Evolutionary conservation across 2,797 vertebrate species (phyloP), one percentile per base, ranked within the genome.

Genomic region (Eulemur rubriventer): DNA sequence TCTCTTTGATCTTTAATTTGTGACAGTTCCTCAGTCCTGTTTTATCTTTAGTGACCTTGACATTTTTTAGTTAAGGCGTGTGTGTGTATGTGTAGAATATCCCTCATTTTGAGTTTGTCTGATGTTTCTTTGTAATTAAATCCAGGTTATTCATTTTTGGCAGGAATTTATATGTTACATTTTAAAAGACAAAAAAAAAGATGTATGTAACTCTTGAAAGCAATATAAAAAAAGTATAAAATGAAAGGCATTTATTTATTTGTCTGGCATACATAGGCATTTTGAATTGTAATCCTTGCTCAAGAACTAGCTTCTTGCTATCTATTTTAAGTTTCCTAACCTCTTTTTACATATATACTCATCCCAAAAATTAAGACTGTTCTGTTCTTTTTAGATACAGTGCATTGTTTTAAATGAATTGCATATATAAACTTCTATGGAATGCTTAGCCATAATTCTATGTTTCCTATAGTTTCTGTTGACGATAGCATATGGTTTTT

Each of bases 381-480:
- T 83, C n/a, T 83, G 22, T 14, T 57, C 33, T 69, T 92, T 91
- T 63, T 70, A 11, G 48, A 57, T 38, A 46, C 0, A 75, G 14
- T 28, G 30, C 30, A 41, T 92, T 84, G n/a, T 89, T 79, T 82
- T 92, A 92, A 95, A 61, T 92, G 78, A 65, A 59, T 95, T 94
- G 55, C 22, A 95, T 55, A 93, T 94, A 70, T 24, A 93, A 94
- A 95, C 22, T 89, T 81, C 7, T 20, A 55, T 76, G 4, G 46
- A 91, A 83, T 87, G 46, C 61, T 91, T 91, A 82, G 52, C 30
- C 82, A 57, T 26, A 22, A 63, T 4, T 65, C 10, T 91, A 63
- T 69, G 46, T 91, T 70, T 84, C 76, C 10, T 78, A 2, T 22
- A 63, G 46, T 28, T 70, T 81, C 26, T 93, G 12, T 59, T 76